Percentiles rank a stretch among this genome's conserved stretches.
Evolutionary conservation across 1,140 invertebrate genomes (phyloP).

Genomic region (Pseudobourletiella spinata): DNA sequence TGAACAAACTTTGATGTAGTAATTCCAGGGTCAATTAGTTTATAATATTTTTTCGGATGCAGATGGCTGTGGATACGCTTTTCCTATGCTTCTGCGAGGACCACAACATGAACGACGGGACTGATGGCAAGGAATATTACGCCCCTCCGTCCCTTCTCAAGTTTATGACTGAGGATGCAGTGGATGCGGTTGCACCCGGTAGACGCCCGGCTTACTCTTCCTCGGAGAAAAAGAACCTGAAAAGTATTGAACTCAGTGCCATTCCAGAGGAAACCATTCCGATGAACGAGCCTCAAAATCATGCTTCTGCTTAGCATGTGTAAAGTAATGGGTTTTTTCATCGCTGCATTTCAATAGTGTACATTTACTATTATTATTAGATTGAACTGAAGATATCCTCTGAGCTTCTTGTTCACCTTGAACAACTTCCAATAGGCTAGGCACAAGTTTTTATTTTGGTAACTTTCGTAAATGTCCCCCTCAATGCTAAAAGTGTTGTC

Average conservation of each 20-base stretch:
- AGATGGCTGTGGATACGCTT: slow-evolving; percentile 92
- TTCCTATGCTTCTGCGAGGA: slow-evolving; percentile 92
- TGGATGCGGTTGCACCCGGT: slow-evolving; percentile 13
- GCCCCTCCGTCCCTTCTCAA: slow-evolving; percentile 13
- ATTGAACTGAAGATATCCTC: too few relatives aligned
- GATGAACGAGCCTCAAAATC: too few relatives aligned
- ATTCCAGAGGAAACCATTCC: slow-evolving; percentile 17
- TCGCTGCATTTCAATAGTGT: too few relatives aligned
- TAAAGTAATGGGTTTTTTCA: too few relatives aligned
- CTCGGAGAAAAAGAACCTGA: background rate
- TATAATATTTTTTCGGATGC: slow-evolving; percentile 36
- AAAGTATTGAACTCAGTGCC: background rate
- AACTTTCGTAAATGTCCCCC: too few relatives aligned
- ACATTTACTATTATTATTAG: too few relatives aligned
- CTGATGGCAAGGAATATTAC: slow-evolving; percentile 19
- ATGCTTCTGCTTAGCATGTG: too few relatives aligned
- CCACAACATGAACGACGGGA: slow-evolving; percentile 48
- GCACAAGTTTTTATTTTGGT: too few relatives aligned
- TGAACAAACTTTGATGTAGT: background rate
- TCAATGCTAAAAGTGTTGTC: too few relatives aligned
- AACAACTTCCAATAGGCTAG: too few relatives aligned
- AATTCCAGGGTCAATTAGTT: slow-evolving; percentile 1
- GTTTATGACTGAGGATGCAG: slow-evolving; percentile 30
- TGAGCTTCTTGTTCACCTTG: too few relatives aligned
- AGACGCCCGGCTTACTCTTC: background rate